Conservation (phyloP, 1,140 invertebrate species). For the Aphidius ervi region DNA sequence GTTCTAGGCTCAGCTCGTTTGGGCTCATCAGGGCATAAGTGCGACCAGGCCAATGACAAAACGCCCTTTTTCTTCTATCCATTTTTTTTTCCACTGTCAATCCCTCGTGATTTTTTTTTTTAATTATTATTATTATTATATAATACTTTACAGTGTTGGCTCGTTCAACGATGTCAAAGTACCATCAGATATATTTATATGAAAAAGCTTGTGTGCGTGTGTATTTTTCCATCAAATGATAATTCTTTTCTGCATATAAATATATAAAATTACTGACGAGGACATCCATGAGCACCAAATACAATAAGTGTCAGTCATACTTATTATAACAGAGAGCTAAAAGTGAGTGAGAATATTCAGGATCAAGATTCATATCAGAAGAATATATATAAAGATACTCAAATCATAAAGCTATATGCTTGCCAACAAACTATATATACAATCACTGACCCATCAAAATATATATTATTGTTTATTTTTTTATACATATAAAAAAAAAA, state of each 20-base stretch:
- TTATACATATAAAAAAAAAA: too few species aligned
- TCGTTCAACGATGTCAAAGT: too few species aligned
- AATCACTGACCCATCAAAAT: too few species aligned
- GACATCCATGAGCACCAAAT: conserved; percentile 31
- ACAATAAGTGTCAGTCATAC: conserved; percentile 48
- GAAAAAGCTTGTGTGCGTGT: too few species aligned
- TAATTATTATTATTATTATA: neutral
- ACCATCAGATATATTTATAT: too few species aligned
- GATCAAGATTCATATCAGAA: conserved; percentile 39
- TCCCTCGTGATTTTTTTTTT: conserved; percentile 4
- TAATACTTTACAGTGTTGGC: too few species aligned
- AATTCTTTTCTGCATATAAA: too few species aligned
- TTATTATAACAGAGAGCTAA: conserved; percentile 29
- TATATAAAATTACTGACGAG: conserved; percentile 21
- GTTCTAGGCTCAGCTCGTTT: conserved; percentile 26
- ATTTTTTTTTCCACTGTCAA: neutral
- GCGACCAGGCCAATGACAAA: conserved; percentile 30
- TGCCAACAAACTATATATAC: too few species aligned
- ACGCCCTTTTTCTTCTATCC: conserved; percentile 8
- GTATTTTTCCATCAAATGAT: too few species aligned
- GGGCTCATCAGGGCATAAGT: conserved; percentile 28
- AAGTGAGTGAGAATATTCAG: conserved; percentile 2
- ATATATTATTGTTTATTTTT: too few species aligned
- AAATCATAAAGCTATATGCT: too few species aligned
- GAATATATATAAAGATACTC: too few species aligned